Evolutionary conservation across 2,797 vertebrate species (phyloP).

Genomic region (Coccyzus lansbergi): DNA sequence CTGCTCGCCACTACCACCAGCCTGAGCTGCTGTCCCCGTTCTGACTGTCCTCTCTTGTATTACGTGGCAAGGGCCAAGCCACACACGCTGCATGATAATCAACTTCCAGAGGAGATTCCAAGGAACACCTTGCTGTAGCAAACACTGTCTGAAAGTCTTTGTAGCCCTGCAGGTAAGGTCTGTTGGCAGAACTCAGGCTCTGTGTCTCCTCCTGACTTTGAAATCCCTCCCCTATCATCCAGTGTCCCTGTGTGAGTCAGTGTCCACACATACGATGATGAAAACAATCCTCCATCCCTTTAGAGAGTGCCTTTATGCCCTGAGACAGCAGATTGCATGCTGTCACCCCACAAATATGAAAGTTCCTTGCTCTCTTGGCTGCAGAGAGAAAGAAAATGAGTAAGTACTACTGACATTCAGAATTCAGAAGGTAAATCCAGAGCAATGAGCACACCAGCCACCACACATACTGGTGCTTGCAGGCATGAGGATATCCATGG

Average conservation of each 20-base stretch:
- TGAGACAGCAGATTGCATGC: neutral
- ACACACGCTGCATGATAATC: accelerated
- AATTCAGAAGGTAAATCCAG: neutral
- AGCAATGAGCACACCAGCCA: accelerated
- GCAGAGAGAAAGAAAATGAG: neutral
- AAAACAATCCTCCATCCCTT: slow-evolving; percentile 6
- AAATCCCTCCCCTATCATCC: neutral
- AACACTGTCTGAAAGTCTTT: neutral
- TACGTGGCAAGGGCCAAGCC: neutral
- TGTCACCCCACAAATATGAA: neutral
- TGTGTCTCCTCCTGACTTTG: neutral
- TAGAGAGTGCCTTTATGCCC: neutral
- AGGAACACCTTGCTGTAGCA: neutral
- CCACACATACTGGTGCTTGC: neutral
- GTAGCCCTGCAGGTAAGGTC: neutral
- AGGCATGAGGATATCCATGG: neutral
- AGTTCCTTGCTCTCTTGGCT: neutral
- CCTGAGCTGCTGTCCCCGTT: accelerated
- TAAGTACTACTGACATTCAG: neutral
- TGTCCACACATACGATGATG: neutral
- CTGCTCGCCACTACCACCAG: neutral
- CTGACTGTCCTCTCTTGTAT: accelerated
- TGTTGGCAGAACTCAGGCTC: neutral
- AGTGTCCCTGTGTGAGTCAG: neutral
- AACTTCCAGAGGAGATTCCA: neutral